A percentile compares a stretch with the other conserved stretches of the same genome.
Conservation (phyloP, 37 sponge, comb jelly and placozoan genomes). For the Oscarella lobularis region DNA sequence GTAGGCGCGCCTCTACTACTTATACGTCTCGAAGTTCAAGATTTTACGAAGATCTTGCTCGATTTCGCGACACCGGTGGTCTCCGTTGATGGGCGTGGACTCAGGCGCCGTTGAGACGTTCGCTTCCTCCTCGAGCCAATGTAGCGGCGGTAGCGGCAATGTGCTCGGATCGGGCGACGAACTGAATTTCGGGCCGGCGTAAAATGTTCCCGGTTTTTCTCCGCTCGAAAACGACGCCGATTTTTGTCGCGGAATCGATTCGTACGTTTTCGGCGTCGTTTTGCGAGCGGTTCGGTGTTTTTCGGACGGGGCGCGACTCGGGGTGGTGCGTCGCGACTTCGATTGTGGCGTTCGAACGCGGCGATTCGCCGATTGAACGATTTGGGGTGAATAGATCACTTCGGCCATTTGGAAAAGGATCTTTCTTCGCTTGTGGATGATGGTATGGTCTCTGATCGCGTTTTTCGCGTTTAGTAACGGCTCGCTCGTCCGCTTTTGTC, state of each 20-base stretch:
- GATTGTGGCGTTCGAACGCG: neutral
- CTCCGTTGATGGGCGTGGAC: neutral
- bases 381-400: too few species aligned
- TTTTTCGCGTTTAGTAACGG: too few species aligned
- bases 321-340: neutral
- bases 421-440: too few species aligned
- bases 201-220: neutral
- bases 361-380: too few species aligned
- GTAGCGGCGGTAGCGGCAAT: neutral
- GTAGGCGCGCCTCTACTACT: neutral
- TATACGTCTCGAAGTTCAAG: too few species aligned
- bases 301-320: too few species aligned
- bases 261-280: too few species aligned
- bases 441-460: too few species aligned
- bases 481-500: too few species aligned
- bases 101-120: neutral
- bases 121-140: neutral
- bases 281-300: neutral
- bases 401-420: too few species aligned
- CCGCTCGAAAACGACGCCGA: neutral
- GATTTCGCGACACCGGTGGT: neutral
- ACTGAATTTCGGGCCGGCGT: conserved; percentile 1
- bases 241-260: too few species aligned
- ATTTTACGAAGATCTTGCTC: neutral
- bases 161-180: neutral